Conservation (phyloP, 2,797 vertebrate species). For the Triplophysa bombifrons region DNA sequence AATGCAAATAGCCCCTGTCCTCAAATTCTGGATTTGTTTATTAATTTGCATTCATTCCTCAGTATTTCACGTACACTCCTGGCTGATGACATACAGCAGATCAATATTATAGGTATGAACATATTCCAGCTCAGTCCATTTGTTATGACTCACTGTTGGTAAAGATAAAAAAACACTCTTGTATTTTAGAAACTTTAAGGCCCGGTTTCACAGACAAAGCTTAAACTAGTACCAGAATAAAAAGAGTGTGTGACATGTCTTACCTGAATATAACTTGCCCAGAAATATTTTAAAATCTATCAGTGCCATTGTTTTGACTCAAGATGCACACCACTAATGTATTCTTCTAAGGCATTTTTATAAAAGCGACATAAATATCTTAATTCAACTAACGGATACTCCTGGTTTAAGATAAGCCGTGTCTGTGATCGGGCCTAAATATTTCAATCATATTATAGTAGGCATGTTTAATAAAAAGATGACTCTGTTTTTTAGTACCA, state of each 20-base stretch:
- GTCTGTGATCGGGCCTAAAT: neutral
- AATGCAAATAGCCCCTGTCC: slow-evolving; percentile 18
- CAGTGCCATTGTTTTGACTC: no score
- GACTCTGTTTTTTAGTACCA: neutral
- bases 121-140: neutral
- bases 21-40: neutral
- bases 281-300: no score
- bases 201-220: no score
- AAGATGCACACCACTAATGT: no score
- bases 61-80: neutral
- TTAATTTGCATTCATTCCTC: slow-evolving; percentile 11
- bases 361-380: no score
- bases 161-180: neutral
- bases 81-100: neutral
- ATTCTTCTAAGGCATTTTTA: no score
- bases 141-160: neutral
- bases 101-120: neutral
- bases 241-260: no score
- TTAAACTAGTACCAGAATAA: no score
- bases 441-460: neutral
- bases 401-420: no score
- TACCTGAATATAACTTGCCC: no score
- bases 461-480: neutral
- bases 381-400: no score
- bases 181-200: neutral